These are phyloP conservation scores for Chirona hameri DNA, from an alignment of 2,888 invertebrate genomes.

Conservation along the genomic window DNA sequence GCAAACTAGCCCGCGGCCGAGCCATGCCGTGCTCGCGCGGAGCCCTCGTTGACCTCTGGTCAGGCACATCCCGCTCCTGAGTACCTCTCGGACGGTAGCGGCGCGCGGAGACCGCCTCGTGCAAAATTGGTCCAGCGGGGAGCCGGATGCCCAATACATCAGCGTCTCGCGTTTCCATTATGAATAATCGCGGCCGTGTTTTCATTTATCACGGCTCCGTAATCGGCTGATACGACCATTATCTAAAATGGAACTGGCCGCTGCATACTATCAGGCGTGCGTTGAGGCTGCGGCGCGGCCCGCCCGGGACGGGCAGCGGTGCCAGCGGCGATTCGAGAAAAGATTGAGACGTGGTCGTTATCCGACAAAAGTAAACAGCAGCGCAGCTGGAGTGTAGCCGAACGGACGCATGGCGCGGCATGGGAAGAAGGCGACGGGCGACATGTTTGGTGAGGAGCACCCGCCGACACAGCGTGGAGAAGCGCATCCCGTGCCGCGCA, in stretches of 20 bases:
- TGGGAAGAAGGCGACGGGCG: too few relatives aligned
- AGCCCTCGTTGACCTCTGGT: not conserved
- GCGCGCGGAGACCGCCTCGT: not conserved
- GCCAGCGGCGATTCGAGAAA: not conserved
- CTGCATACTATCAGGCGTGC: not conserved
- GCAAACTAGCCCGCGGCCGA: too few relatives aligned
- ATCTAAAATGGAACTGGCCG: slow-evolving; percentile 22
- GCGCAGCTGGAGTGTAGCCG: not conserved
- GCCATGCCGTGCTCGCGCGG: not conserved
- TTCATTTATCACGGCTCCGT: slow-evolving; percentile 8
- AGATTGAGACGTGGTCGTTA: not conserved
- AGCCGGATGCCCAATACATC: not conserved
- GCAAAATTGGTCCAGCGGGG: not conserved
- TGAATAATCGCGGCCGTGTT: slow-evolving; percentile 24
- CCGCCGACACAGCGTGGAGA: too few relatives aligned
- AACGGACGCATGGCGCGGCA: not conserved
- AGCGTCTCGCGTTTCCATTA: slow-evolving; percentile 27
- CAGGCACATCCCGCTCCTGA: not conserved
- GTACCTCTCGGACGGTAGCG: not conserved
- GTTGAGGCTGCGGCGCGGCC: too few relatives aligned
- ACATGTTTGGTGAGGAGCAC: too few relatives aligned
- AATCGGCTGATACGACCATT: slow-evolving; percentile 22
- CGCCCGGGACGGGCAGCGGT: not conserved
- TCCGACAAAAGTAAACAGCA: not conserved
- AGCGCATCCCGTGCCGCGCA: too few relatives aligned